Percentiles rank a stretch among this genome's conserved stretches.
Evolutionary conservation across 2,113 vertebrate genomes (phyloP).

Genomic region (Piaya cayana): DNA sequence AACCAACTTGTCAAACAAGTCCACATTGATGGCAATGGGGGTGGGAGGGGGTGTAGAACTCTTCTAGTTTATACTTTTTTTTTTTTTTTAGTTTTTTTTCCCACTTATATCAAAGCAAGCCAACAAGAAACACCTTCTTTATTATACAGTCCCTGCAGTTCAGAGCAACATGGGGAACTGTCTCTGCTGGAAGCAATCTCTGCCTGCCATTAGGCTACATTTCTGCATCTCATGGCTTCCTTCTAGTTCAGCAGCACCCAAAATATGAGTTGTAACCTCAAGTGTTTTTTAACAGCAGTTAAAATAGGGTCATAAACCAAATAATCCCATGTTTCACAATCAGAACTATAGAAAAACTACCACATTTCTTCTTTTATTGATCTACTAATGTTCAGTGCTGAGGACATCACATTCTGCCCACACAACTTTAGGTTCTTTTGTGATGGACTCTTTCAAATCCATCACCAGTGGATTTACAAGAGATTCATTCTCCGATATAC

Average conservation of each 20-base stretch:
- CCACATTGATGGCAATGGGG: accelerated
- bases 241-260: neutral
- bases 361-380: neutral
- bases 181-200: neutral
- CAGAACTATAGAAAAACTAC: neutral
- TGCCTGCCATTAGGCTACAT: neutral
- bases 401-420: neutral
- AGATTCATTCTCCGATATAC: neutral
- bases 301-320: neutral
- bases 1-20: neutral
- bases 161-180: neutral
- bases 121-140: neutral
- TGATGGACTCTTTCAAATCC: neutral
- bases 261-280: neutral
- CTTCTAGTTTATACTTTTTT: neutral
- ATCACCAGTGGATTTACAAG: neutral
- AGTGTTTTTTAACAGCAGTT: neutral
- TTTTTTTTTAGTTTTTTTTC: neutral
- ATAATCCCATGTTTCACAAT: neutral
- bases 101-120: neutral
- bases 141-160: neutral
- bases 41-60: accelerated
- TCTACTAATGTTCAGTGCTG: neutral
- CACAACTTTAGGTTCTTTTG: neutral
- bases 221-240: neutral